Percentiles rank a stretch among this genome's conserved stretches.
These are phyloP conservation scores for Slavum lentiscoides DNA, from an alignment of 2,888 invertebrate species.

Conservation along the genomic window DNA sequence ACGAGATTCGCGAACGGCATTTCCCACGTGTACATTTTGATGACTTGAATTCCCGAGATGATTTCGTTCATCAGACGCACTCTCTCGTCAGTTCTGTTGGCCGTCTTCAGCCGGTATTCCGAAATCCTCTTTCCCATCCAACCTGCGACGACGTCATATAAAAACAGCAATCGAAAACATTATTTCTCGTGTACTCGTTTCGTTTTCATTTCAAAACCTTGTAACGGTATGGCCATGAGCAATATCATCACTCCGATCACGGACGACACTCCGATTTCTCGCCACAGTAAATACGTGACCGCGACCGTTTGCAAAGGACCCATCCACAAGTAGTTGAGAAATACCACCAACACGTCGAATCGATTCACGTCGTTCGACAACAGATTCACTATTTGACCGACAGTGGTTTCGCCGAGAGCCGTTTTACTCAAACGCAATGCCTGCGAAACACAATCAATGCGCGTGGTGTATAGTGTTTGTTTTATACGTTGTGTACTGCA, in stretches of 20 bases:
- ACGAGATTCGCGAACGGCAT: constrained; percentile 77
- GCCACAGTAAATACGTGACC: constrained; percentile 70
- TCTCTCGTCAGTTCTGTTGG: constrained; percentile 85
- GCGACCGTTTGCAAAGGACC: constrained; percentile 82
- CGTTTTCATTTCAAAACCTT: constrained; percentile 62
- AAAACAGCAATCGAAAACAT: too few species aligned
- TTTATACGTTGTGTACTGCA: background rate
- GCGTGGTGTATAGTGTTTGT: background rate
- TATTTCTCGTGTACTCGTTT: background rate
- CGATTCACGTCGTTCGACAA: constrained; percentile 92
- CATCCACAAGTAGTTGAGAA: constrained; percentile 89
- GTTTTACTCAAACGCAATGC: constrained; percentile 76
- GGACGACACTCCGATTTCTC: constrained; percentile 70
- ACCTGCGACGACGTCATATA: constrained; percentile 60
- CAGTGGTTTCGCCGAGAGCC: constrained; percentile 80
- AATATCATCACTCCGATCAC: constrained; percentile 73
- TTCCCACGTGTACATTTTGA: constrained; percentile 93
- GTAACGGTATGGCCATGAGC: constrained; percentile 73
- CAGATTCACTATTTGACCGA: constrained; percentile 68
- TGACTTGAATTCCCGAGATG: constrained; percentile 80
- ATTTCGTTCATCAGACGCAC: constrained; percentile 91
- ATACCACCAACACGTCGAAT: constrained; percentile 86
- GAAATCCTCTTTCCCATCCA: constrained; percentile 78
- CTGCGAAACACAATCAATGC: constrained; percentile 57
- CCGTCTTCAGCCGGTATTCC: constrained; percentile 74